A percentile compares a stretch with the other conserved stretches of the same genome.
These are phyloP conservation scores for Pollenia griseotomentosa DNA, from an alignment of 2,888 invertebrate genomes.

Conservation along the genomic window DNA sequence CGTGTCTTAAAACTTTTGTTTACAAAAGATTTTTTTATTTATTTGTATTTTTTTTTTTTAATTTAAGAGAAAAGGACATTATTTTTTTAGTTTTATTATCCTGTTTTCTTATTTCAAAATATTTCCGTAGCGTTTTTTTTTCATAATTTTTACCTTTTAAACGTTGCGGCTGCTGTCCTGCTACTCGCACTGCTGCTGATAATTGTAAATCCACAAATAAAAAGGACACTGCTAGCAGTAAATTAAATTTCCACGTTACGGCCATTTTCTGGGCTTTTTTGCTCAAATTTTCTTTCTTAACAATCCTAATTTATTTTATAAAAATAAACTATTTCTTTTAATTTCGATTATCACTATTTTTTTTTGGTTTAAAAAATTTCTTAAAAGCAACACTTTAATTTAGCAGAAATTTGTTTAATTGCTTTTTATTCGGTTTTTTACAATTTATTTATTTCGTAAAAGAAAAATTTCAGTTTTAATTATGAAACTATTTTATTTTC, in stretches of 20 bases:
- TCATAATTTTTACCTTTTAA: constrained; percentile 85
- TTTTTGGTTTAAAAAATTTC: not conserved
- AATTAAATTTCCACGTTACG: constrained; percentile 80
- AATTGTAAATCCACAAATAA: constrained; percentile 79
- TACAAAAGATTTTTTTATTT: not conserved
- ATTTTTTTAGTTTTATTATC: not conserved
- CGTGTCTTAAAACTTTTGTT: not conserved
- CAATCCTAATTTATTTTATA: constrained; percentile 25
- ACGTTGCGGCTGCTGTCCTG: constrained; percentile 85
- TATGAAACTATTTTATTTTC: constrained; percentile 57
- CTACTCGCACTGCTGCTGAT: constrained; percentile 85
- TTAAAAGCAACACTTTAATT: constrained; percentile 29
- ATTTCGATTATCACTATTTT: constrained; percentile 19
- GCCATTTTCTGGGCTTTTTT: constrained; percentile 77
- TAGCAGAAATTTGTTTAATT: constrained; percentile 33
- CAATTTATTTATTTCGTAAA: constrained; percentile 58
- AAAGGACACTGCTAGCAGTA: constrained; percentile 78
- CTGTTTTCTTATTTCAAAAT: not conserved
- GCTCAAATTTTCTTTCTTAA: constrained; percentile 59
- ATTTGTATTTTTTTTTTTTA: not conserved
- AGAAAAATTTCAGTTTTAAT: constrained; percentile 50
- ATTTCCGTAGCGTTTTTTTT: not conserved
- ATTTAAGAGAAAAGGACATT: no score
- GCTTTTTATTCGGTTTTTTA: constrained; percentile 30
- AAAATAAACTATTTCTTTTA: not conserved